Conservation (phyloP, 2,888 invertebrate genomes). For the Ischnus inquisitorius region DNA sequence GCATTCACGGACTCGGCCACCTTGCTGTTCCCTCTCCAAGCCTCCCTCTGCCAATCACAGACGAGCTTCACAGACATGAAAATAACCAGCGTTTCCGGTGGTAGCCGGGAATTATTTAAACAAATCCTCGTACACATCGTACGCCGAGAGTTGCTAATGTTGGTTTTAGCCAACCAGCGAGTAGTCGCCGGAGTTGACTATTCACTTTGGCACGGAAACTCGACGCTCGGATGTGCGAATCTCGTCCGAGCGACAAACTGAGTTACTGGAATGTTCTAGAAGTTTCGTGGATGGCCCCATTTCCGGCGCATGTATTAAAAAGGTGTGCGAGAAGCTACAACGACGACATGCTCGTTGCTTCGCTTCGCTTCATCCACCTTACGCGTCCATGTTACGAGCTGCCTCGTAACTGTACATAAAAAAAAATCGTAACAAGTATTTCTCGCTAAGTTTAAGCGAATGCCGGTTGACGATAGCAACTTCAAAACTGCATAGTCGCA, state of each 20-base stretch:
- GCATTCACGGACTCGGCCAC: conserved; percentile 53
- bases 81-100: conserved; percentile 75
- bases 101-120: conserved; percentile 71
- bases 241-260: conserved; percentile 13
- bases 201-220: background rate
- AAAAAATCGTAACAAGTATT: background rate
- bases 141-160: background rate
- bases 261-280: conserved; percentile 80
- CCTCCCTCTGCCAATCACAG: conserved; percentile 71
- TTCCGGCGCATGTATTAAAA: conserved; percentile 81
- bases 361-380: conserved; percentile 11
- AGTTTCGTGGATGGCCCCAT: conserved; percentile 79
- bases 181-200: background rate
- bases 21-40: conserved; percentile 63
- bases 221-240: conserved; percentile 9
- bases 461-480: conserved; percentile 10
- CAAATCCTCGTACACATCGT: conserved; percentile 36
- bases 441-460: background rate
- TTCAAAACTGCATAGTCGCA: conserved; percentile 15
- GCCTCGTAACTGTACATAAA: background rate
- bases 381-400: conserved; percentile 36
- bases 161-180: background rate
- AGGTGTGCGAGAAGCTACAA: conserved; percentile 76
- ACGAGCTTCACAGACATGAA: conserved; percentile 66
- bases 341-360: background rate